A percentile compares a stretch with the other conserved stretches of the same genome.
These are phyloP conservation scores for Morpho helenor DNA, from an alignment of 2,888 invertebrate species.

Conservation along the genomic window DNA sequence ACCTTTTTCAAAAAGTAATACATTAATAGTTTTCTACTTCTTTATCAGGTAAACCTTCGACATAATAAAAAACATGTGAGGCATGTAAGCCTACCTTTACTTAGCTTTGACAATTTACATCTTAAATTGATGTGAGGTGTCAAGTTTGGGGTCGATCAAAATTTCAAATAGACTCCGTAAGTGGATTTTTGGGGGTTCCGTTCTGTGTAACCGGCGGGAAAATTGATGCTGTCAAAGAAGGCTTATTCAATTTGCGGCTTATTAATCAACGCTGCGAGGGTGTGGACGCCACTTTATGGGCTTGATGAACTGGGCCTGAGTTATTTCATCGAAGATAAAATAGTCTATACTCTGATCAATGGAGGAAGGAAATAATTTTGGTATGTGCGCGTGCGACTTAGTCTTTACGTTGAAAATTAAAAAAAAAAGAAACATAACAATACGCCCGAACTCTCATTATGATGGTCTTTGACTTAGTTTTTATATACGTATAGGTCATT, in stretches of 20 bases:
- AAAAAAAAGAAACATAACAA: too few species aligned
- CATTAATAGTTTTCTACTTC: too few species aligned
- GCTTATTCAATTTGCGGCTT: conserved; percentile 70
- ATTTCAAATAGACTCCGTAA: conserved; percentile 72
- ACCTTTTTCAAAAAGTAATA: too few species aligned
- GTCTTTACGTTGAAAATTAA: too few species aligned
- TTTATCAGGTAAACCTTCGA: neutral
- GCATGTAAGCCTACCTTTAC: conserved; percentile 47
- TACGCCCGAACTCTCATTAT: too few species aligned
- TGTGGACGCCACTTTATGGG: conserved; percentile 8
- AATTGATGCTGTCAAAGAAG: conserved; percentile 76
- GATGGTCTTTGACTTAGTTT: too few species aligned
- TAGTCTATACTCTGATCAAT: neutral
- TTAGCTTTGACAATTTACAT: conserved; percentile 76
- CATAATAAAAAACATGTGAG: neutral
- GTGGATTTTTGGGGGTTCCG: conserved; percentile 71
- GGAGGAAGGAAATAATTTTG: too few species aligned
- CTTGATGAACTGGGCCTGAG: conserved; percentile 19
- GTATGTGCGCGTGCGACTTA: too few species aligned
- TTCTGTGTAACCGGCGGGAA: conserved; percentile 58
- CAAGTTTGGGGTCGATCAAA: conserved; percentile 73
- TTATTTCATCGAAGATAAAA: neutral
- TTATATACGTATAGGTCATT: too few species aligned
- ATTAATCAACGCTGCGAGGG: conserved; percentile 59
- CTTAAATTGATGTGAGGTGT: conserved; percentile 73